These are phyloP conservation scores for Holacanthus passer DNA, from an alignment of 2,113 vertebrate genomes.

Conservation along the genomic window DNA sequence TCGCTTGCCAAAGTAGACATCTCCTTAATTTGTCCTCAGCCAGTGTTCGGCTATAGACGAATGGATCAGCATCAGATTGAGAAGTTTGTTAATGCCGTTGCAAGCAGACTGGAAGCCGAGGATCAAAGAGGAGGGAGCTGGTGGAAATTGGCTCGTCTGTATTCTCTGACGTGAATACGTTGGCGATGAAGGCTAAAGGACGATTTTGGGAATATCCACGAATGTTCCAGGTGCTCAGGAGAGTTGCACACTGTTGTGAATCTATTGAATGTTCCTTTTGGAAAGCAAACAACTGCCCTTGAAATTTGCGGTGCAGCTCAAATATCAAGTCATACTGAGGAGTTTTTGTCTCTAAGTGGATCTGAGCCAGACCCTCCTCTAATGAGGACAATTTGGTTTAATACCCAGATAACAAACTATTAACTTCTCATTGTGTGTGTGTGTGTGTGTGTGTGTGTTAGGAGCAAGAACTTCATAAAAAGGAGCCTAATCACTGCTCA, in stretches of 20 bases:
- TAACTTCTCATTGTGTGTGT: conserved; percentile 20
- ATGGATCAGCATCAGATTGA: conserved; percentile 42
- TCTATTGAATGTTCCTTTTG: conserved; percentile 27
- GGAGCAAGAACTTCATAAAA: conserved; percentile 7
- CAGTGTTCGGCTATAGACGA: conserved; percentile 32
- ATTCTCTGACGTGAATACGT: conserved; percentile 24
- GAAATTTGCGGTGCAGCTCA: conserved; percentile 26
- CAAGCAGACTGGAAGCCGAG: conserved; percentile 9
- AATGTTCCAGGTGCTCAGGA: conserved; percentile 15
- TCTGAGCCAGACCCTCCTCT: conserved; percentile 3
- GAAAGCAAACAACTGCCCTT: conserved; percentile 40
- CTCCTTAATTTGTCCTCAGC: conserved; percentile 47
- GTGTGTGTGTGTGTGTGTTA: background rate
- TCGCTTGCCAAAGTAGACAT: conserved; percentile 40
- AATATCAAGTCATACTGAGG: conserved; percentile 5
- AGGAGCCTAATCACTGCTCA: conserved; percentile 11
- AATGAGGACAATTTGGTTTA: conserved; percentile 44
- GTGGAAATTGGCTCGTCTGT: conserved; percentile 25
- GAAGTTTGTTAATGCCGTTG: conserved; percentile 36
- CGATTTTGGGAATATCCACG: conserved; percentile 25
- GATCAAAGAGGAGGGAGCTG: conserved; percentile 31
- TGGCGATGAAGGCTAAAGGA: conserved; percentile 5
- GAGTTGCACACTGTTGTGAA: conserved; percentile 14
- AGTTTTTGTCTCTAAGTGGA: conserved; percentile 11
- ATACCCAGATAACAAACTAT: conserved; percentile 26